Percentiles rank a stretch among this genome's conserved stretches.
phyloP scores from a whole-genome alignment of 2,888 invertebrate genomes.

The Cerastis rubricosa region DNA sequence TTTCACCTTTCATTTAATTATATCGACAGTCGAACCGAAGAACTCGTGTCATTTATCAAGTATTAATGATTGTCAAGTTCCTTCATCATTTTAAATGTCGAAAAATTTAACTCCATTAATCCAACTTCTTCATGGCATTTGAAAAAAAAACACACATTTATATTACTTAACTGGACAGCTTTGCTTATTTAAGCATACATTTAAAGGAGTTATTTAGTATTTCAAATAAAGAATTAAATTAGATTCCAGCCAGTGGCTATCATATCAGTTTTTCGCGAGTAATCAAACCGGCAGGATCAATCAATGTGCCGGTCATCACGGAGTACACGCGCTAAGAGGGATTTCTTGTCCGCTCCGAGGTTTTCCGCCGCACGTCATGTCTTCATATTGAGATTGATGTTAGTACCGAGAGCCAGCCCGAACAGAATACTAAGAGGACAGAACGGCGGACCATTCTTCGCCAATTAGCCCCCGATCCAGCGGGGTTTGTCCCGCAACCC shows the following conservation, averaged over 20 bases:
- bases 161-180: too few species aligned
- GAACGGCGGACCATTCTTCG: slow-evolving; percentile 82
- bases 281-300: slow-evolving; percentile 77
- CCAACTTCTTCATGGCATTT: background rate
- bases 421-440: slow-evolving; percentile 87
- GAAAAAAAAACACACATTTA: background rate
- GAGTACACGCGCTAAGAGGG: slow-evolving; percentile 85
- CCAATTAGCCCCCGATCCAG: slow-evolving; percentile 87
- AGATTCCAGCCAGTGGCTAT: slow-evolving; percentile 23
- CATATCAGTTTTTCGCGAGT: slow-evolving; percentile 63
- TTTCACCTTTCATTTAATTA: background rate
- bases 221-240: slow-evolving; percentile 13
- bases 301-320: slow-evolving; percentile 78
- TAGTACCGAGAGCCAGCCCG: slow-evolving; percentile 78
- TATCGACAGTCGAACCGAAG: background rate
- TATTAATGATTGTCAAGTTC: background rate
- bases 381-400: slow-evolving; percentile 90
- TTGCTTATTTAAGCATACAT: background rate
- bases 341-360: slow-evolving; percentile 85
- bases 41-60: too few species aligned
- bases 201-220: background rate
- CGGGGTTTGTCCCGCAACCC: slow-evolving; percentile 79
- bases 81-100: background rate
- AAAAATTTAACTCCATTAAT: background rate
- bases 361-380: slow-evolving; percentile 88